Base-by-base conservation (phyloP, 2,888 invertebrate genomes). In the Serripes groenlandicus region DNA sequence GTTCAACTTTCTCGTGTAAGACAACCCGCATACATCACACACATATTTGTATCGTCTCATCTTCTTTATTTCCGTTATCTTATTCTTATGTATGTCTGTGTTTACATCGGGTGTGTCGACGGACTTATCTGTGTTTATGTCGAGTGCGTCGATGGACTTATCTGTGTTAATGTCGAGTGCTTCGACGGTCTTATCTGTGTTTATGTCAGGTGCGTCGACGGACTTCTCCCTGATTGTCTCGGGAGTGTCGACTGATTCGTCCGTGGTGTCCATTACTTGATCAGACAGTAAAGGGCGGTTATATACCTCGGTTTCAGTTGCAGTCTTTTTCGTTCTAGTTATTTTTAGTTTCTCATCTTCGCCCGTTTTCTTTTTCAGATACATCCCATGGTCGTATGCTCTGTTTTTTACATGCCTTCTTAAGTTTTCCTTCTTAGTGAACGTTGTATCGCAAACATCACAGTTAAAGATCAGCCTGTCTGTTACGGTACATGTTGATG, bases 371-470 rank as follows among this genome's bases (percentile, higher is more conserved):
- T 28, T 60, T 21, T 49, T 66, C 30, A 75, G 34, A 66, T 75
- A 75, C 18, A n/a, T 26, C 21, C 54, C 52, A 35, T 75, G 75
- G 21, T 64, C 54, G 34, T 56, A 66, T 30, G 75, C 66, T 30
- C 52, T 66, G 23, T 66, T 66, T 30, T n/a, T 75, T 23, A 75
- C 52, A 56, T 75, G 75, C 23, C 75, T 56, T 3, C 11, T 54
- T 5, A 75, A 26, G 32, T 66, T 75, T 21, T 54, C 66, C 34
- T 54, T 66, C 1, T 54, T 1, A 23, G 66, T 66, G 32, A 54
- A 75, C 11, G 75, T 54, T 23, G 75, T 75, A 26, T 49, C 18
- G 32, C 75, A 75, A 9, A 75, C 66, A 26, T 75, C 66, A 56
- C 75, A 75, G 1, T n/a, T 35, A 52, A 66, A 66, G 11, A 75